Percentiles rank a stretch among this genome's conserved stretches.
phyloP scores from a whole-genome alignment of 2,113 vertebrate genomes.

The Cairina moschata region DNA sequence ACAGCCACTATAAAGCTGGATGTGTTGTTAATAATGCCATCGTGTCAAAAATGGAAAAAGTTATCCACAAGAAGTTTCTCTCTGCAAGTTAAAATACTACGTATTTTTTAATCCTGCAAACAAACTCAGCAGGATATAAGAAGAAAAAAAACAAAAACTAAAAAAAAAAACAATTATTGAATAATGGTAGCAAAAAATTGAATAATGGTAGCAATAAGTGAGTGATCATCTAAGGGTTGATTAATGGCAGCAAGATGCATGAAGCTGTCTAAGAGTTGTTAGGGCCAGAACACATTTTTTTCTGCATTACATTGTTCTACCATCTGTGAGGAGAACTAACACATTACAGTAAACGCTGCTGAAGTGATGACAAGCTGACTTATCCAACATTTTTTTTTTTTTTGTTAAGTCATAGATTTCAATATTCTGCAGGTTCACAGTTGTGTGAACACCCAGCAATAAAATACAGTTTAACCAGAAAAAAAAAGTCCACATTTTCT shows the following conservation, averaged over 20 bases:
- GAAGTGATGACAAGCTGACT: background rate
- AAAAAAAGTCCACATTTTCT: background rate
- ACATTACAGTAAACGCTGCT: background rate
- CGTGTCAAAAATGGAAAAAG: background rate
- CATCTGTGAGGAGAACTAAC: background rate
- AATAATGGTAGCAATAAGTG: background rate
- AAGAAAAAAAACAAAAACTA: background rate
- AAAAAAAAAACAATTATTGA: background rate
- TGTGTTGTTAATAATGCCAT: background rate
- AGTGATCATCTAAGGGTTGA: background rate
- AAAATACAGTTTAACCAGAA: background rate
- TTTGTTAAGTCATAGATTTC: background rate
- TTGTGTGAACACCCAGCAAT: background rate
- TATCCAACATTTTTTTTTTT: background rate
- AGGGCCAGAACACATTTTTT: background rate
- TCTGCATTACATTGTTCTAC: background rate
- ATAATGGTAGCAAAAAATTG: background rate
- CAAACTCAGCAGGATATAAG: rapidly evolving
- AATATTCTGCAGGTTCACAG: background rate
- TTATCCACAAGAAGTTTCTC: background rate
- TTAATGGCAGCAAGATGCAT: background rate
- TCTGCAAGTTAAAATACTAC: background rate
- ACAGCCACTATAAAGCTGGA: background rate
- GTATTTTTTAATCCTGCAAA: background rate
- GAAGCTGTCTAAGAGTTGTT: background rate